Base-by-base conservation (phyloP, 2,797 vertebrate species). In the Macrochelys suwanniensis region DNA sequence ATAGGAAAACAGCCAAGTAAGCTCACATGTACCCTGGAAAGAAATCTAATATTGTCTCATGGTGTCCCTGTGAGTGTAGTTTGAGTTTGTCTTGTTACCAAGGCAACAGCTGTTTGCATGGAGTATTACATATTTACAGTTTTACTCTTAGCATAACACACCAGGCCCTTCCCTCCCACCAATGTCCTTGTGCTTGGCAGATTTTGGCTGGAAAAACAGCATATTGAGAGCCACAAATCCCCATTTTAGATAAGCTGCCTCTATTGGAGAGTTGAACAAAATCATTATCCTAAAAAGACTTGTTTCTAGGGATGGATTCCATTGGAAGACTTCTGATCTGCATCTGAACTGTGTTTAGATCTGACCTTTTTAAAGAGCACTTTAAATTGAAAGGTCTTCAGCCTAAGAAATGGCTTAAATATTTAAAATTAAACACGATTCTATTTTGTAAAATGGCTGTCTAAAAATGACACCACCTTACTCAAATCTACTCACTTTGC, bases 41-140 rank as follows among this genome's bases (percentile, higher is more conserved):
- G 83, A 88, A 89, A 79, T 79, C 25, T 90, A 76, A 57, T 86
- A 86, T 78, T 3, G 15, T 26, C 54, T 90, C 28, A 88, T 92
- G 84, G 45, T 68, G 31, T 89, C 85, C 92, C 71, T 90, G 49
- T 78, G 47, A 92, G 84, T 25, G 51, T 93, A 0, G 0, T 89
- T 90, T 94, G 81, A 92, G 51, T 94, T 96, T 95, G 81, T 74
- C 50, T 68, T 71, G 87, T 95, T 77, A 76, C 90, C 89, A 88
- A 50, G 88, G 92, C 89, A 97, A 95, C 85, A 80, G 1, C 79
- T 87, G 65, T 82, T 86, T 86, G 89, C 42, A 59, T 26, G 47
- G 79, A 10, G 21, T 88, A 25, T 50, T 94, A 77, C 82, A 57
- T 71, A 95, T 95, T 84, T 93, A 89, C 4, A 2, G 5, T 91